phyloP scores from a whole-genome alignment of 2,888 invertebrate genomes.

The Phoenoteleia sp. region DNA sequence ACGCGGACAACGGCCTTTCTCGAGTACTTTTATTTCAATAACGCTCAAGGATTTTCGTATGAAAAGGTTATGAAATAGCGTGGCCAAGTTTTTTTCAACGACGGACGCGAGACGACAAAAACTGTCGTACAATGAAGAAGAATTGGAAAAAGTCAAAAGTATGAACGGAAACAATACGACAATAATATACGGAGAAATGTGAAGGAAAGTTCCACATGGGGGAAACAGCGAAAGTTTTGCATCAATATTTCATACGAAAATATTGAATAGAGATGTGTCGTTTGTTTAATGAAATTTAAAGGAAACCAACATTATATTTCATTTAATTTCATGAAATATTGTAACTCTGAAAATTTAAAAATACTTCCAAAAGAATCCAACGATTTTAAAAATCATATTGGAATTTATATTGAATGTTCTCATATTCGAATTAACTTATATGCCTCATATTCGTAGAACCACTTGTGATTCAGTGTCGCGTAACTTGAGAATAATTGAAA shows the following conservation, averaged over 20 bases:
- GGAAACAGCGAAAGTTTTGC: not conserved
- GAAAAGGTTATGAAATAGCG: slow-evolving; percentile 54
- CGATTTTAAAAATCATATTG: too few species aligned
- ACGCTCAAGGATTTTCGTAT: slow-evolving; percentile 50
- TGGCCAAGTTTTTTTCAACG: not conserved
- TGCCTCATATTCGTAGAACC: not conserved
- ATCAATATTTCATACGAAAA: not conserved
- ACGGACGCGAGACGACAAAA: slow-evolving; percentile 21
- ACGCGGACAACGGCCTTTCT: slow-evolving; percentile 9
- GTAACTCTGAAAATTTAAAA: too few species aligned
- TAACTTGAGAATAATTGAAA: slow-evolving; percentile 26
- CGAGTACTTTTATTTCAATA: slow-evolving; percentile 38
- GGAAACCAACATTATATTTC: too few species aligned
- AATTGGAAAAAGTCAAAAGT: slow-evolving; percentile 36
- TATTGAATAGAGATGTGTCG: not conserved
- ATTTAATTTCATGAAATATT: too few species aligned
- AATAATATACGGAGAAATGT: slow-evolving; percentile 20
- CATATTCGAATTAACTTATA: slow-evolving; percentile 15
- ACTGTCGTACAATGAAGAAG: slow-evolving; percentile 11
- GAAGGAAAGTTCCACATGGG: not conserved
- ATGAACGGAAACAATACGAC: slow-evolving; percentile 19
- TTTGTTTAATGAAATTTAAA: too few species aligned
- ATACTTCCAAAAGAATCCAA: too few species aligned
- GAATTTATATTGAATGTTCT: not conserved
- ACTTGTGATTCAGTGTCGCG: slow-evolving; percentile 9